Conservation (phyloP, 2,888 invertebrate species). For the Amphiduros pacificus region DNA sequence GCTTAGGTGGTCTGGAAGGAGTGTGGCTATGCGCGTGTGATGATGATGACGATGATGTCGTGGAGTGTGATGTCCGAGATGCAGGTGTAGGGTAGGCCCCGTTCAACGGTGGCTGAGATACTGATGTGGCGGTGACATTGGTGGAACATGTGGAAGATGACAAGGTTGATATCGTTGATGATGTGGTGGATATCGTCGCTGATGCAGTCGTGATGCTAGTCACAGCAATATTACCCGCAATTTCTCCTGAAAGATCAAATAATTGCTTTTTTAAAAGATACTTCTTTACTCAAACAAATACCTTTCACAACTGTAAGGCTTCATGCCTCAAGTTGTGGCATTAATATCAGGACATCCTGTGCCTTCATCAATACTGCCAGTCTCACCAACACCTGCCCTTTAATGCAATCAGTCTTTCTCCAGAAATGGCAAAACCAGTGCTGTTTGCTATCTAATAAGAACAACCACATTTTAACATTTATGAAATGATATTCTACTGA, state of each 20-base stretch:
- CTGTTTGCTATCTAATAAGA: too few relatives aligned
- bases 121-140: background rate
- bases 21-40: background rate
- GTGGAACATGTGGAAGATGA: background rate
- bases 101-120: background rate
- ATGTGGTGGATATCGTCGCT: background rate
- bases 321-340: too few relatives aligned
- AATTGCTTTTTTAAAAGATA: too few relatives aligned
- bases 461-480: too few relatives aligned
- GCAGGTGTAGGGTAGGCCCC: background rate
- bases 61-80: background rate
- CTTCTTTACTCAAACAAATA: too few relatives aligned
- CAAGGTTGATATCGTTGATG: background rate
- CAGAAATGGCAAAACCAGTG: too few relatives aligned
- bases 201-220: background rate
- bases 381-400: too few relatives aligned
- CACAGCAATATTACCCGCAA: background rate
- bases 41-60: background rate
- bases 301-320: too few relatives aligned
- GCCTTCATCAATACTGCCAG: too few relatives aligned
- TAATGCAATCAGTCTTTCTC: too few relatives aligned
- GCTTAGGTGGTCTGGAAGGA: background rate
- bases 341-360: too few relatives aligned
- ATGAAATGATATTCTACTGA: too few relatives aligned
- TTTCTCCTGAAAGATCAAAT: slow-evolving; percentile 1